Conservation (phyloP, 1,140 invertebrate species). For the Drosophila ficusphila region DNA sequence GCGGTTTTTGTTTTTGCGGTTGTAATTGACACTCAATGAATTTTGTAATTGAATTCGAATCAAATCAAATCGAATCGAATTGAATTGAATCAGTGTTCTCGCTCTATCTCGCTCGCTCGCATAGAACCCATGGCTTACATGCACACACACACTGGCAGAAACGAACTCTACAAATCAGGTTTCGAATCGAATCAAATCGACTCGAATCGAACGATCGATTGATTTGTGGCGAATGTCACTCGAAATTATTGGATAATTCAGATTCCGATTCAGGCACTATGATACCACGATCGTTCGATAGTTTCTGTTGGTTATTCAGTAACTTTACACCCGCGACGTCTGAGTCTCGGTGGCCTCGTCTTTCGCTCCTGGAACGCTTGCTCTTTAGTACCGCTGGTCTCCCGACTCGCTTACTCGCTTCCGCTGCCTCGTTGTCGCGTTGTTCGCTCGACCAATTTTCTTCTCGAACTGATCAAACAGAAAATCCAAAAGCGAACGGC, state of each 20-base stretch:
- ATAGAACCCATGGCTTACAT: conserved; percentile 52
- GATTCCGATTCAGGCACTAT: too few species aligned
- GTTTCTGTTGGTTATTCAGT: conserved; percentile 20
- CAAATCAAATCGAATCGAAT: conserved; percentile 34
- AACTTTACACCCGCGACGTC: conserved; percentile 45
- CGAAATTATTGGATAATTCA: conserved; percentile 28
- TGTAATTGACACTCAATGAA: conserved; percentile 51
- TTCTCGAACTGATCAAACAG: conserved; percentile 80
- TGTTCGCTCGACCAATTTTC: conserved; percentile 67
- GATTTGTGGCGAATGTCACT: conserved; percentile 56
- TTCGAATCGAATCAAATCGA: conserved; percentile 58
- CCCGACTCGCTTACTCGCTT: conserved; percentile 16
- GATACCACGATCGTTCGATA: conserved; percentile 10
- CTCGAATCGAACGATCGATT: conserved; percentile 50
- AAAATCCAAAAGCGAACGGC: conserved; percentile 55
- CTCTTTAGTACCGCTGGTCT: conserved; percentile 3
- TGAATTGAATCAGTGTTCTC: conserved; percentile 39
- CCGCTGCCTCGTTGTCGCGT: conserved; percentile 10
- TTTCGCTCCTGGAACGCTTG: conserved; percentile 20
- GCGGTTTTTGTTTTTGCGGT: conserved; percentile 15
- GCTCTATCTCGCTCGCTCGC: conserved; percentile 35
- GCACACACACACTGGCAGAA: conserved; percentile 35
- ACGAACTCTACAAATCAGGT: conserved; percentile 53
- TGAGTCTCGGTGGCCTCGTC: conserved; percentile 17
- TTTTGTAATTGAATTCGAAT: conserved; percentile 43